Percentiles rank a stretch among this genome's conserved stretches.
phyloP scores from a whole-genome alignment of 1,140 invertebrate species.

The Nymphalis io region DNA sequence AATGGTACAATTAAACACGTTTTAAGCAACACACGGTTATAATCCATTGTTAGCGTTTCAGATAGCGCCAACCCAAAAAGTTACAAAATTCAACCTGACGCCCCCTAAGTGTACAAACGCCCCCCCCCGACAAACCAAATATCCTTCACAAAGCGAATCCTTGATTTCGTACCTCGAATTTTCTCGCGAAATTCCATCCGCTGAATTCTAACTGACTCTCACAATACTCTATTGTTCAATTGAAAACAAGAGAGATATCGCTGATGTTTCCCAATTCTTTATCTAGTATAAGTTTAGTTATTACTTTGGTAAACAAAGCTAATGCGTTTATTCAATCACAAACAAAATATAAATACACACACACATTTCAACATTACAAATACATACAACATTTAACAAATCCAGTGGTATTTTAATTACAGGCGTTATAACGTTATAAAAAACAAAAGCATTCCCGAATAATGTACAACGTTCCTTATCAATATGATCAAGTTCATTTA shows the following conservation, averaged over 20 bases:
- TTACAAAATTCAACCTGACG: conserved; percentile 9
- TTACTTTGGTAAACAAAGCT: neutral
- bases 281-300: neutral
- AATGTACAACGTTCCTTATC: too few species aligned
- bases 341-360: too few species aligned
- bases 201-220: conserved; percentile 13
- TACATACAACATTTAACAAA: too few species aligned
- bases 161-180: conserved; percentile 25
- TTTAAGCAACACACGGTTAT: too few species aligned
- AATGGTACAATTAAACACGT: too few species aligned
- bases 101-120: neutral
- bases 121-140: conserved; percentile 10
- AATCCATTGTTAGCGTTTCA: too few species aligned
- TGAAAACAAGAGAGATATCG: neutral
- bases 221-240: conserved; percentile 6
- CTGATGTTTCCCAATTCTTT: neutral
- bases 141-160: conserved; percentile 27
- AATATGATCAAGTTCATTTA: too few species aligned
- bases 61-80: neutral
- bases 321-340: too few species aligned
- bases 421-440: too few species aligned
- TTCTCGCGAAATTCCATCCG: conserved; percentile 11
- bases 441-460: too few species aligned
- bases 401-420: too few species aligned
- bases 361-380: too few species aligned